These are phyloP conservation scores for Sylvilagus floridanus DNA, from an alignment of 2,797 vertebrate species.

Conservation along the genomic window DNA sequence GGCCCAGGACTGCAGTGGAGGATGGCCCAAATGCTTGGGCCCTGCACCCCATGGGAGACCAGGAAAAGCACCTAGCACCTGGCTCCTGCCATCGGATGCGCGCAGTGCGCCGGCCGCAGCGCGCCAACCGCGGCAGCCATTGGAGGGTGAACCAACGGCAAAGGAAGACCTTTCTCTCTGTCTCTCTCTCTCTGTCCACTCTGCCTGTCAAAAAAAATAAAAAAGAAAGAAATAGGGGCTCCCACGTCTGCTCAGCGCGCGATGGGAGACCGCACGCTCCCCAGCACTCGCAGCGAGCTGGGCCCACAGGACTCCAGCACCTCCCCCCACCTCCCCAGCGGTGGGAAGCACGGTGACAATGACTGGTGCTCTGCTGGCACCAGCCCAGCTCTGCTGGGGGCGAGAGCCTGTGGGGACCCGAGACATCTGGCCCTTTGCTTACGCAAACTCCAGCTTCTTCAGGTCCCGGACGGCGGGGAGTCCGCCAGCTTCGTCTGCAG, in stretches of 20 bases:
- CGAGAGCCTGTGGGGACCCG: rapidly evolving
- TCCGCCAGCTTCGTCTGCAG: conserved; percentile 75
- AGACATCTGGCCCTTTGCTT: conserved; percentile 78
- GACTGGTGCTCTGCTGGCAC: neutral
- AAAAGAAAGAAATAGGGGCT: too few species aligned
- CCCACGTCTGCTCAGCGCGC: neutral
- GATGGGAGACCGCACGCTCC: neutral
- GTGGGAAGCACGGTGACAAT: neutral
- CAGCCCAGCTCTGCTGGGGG: neutral
- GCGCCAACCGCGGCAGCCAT: too few species aligned
- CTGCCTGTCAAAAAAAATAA: too few species aligned
- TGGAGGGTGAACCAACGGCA: too few species aligned
- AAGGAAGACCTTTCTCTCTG: too few species aligned
- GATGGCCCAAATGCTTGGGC: too few species aligned
- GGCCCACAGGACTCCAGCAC: neutral
- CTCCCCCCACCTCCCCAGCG: neutral
- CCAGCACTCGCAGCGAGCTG: neutral
- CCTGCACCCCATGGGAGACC: too few species aligned
- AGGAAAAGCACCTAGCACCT: too few species aligned
- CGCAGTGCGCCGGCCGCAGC: too few species aligned
- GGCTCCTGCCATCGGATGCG: too few species aligned
- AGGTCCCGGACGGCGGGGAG: conserved; percentile 93
- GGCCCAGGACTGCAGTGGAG: too few species aligned
- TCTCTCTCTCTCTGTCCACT: too few species aligned
- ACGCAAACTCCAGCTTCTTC: conserved; percentile 94